Percentiles rank a stretch among this genome's conserved stretches.
Evolutionary conservation across 2,888 invertebrate genomes (phyloP).

Genomic region (Eupithecia vulgata): DNA sequence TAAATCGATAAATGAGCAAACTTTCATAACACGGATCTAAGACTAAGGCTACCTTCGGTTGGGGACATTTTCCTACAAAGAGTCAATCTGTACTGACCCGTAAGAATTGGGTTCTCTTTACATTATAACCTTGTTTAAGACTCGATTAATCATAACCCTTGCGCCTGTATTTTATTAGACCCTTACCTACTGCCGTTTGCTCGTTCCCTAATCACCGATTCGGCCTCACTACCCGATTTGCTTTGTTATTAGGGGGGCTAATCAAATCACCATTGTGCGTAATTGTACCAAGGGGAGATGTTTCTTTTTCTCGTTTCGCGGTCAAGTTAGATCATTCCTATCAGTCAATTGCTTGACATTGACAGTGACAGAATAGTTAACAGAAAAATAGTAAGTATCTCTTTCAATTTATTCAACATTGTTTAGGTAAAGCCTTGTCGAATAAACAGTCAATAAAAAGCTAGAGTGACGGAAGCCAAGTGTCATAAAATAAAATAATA

Average conservation of each 20-base stretch:
- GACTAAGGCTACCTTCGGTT: no score
- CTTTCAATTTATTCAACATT: no score
- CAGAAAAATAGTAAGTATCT: no score
- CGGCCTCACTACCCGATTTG: neutral
- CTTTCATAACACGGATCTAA: no score
- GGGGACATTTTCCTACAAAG: no score
- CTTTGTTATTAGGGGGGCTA: conserved; percentile 50
- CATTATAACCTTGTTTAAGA: no score
- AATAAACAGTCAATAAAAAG: neutral
- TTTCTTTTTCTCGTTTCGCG: conserved; percentile 16
- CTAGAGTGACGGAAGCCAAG: neutral
- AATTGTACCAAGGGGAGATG: conserved; percentile 17
- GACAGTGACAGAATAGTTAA: no score
- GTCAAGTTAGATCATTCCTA: conserved; percentile 7
- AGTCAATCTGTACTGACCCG: neutral
- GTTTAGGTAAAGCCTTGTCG: no score
- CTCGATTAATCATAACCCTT: neutral
- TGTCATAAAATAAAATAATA: neutral
- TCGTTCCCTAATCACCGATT: conserved; percentile 1
- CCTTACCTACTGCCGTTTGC: neutral
- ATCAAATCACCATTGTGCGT: conserved; percentile 48
- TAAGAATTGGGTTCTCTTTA: neutral
- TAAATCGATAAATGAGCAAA: no score
- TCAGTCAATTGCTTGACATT: conserved; percentile 2
- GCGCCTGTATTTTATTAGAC: neutral